Percentiles rank a stretch among this genome's conserved stretches.
Conservation (phyloP, 2,797 vertebrate species). For the Smutsia gigantea region DNA sequence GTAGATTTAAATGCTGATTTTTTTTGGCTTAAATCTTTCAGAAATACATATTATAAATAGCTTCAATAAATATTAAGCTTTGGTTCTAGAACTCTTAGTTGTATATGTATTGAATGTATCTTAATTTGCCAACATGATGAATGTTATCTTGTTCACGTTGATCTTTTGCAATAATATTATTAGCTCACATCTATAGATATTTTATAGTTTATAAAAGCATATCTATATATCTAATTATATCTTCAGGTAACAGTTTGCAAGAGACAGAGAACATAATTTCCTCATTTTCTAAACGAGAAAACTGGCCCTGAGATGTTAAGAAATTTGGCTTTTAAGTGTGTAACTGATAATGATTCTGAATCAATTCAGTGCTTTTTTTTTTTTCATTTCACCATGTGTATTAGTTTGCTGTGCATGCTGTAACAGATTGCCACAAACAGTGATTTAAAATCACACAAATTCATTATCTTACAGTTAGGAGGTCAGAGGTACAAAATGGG, state of each 20-base stretch:
- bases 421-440: neutral
- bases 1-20: neutral
- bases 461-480: neutral
- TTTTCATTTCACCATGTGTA: no score
- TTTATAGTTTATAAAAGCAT: neutral
- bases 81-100: slow-evolving; percentile 22
- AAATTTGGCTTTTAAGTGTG: neutral
- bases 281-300: neutral
- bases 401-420: no score
- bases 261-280: neutral
- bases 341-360: no score
- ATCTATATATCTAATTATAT: neutral
- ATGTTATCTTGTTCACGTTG: neutral
- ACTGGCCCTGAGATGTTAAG: neutral
- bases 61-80: neutral
- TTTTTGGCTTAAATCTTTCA: neutral
- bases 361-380: no score
- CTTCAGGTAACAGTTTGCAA: neutral
- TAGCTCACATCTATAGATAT: neutral
- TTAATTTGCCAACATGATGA: neutral
- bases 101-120: neutral
- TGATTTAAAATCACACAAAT: neutral
- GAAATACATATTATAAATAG: neutral
- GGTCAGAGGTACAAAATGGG: neutral
- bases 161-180: neutral